Evolutionary conservation across 2,113 vertebrate genomes (phyloP), one percentile per base, ranked within the genome.

Genomic region (Heloderma charlesbogerti): DNA sequence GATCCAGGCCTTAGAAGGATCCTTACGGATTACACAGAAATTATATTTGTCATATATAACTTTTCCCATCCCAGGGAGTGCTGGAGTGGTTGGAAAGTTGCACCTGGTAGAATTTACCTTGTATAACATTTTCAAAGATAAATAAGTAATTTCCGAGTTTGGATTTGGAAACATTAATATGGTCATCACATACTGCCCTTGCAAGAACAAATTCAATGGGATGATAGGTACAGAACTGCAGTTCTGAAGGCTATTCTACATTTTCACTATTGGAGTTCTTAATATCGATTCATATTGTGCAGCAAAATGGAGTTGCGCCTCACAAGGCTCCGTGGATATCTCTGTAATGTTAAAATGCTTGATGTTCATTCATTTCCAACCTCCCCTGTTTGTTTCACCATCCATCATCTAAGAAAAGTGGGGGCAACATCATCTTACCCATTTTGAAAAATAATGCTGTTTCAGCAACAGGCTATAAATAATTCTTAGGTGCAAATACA

Each of bases 391-490:
- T 78, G 69, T 91, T 88, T 54, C 45, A 48, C n/a, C 69, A 88
- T 67, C 37, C 45, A 91, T 91, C 86, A 91, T 88, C 57, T 83
- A 84, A 37, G 83, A 7, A 13, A 77, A 89, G 54, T 1, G 80
- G 10, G 72, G 84, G 34, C 27, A 84, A 6, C 15, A 37, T 91
- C 37, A 88, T 91, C 37, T 86, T 84, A 67, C 27, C 51, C 1
- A 27, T 31, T 86, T 25, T 83, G 81, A 29, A 31, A 88, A 94
- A 88, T 91, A 78, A 74, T 43, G 90, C 0, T 18, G 74, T 27
- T 80, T 87, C n/a, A 89, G 83, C 91, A 94, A 66, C 60, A 20
- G 1, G 15, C 48, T 85, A 67, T 87, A 90, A 85, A 90, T 15
- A 3, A 2, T 83, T 51, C 13, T 86, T 90, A 86, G 82, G 29